Percentiles rank a stretch among this genome's conserved stretches.
Conservation (phyloP, 1,140 invertebrate species). For the Heliothis virescens region DNA sequence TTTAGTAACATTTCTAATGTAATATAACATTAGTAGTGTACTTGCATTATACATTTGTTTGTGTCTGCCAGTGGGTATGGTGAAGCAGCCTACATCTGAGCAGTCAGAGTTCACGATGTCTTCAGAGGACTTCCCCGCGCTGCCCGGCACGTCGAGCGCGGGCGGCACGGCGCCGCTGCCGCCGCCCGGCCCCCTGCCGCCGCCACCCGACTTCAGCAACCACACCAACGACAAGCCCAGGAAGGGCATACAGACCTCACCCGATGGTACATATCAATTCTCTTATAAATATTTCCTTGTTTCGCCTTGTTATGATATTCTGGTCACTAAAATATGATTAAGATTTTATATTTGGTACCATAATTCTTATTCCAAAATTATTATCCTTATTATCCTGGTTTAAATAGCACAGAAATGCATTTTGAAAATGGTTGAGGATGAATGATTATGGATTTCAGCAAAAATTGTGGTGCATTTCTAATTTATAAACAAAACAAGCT, state of each 20-base stretch:
- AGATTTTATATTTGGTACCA: neutral
- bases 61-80: conserved; percentile 94
- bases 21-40: neutral
- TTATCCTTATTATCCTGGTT: neutral
- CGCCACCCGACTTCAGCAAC: conserved; percentile 61
- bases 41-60: neutral
- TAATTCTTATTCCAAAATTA: neutral
- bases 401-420: neutral
- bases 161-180: conserved; percentile 63
- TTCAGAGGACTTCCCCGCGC: conserved; percentile 99
- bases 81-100: conserved; percentile 96
- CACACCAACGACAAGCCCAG: conserved; percentile 82
- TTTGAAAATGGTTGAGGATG: too few species aligned
- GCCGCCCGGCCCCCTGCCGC: conserved; percentile 43
- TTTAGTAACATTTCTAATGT: neutral
- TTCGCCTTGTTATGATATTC: neutral
- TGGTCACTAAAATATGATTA: neutral
- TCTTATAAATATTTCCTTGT: neutral
- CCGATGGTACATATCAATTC: conserved; percentile 90
- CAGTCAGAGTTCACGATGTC: conserved; percentile 98
- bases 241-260: conserved; percentile 97
- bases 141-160: conserved; percentile 90
- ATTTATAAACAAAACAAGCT: neutral
- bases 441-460: neutral
- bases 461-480: conserved; percentile 14